phyloP scores from a whole-genome alignment of 2,113 vertebrate genomes.

The Microtus oregoni region DNA sequence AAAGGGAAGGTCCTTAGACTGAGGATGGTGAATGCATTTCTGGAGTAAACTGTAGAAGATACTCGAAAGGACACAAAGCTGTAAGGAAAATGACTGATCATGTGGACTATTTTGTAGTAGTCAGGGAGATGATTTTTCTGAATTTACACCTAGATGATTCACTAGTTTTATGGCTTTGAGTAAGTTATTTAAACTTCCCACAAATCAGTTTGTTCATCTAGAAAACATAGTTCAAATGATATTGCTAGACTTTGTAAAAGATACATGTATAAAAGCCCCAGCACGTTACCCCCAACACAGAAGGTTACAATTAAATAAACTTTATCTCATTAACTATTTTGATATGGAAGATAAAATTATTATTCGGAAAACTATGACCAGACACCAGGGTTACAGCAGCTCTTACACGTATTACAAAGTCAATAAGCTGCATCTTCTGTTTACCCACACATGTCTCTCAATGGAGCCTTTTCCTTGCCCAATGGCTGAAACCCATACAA shows the following conservation, averaged over 20 bases:
- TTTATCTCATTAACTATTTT: not conserved
- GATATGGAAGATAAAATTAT: not conserved
- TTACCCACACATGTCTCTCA: not conserved
- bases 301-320: not conserved
- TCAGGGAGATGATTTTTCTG: not conserved
- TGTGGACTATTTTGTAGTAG: not conserved
- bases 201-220: not conserved
- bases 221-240: not conserved
- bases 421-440: not conserved
- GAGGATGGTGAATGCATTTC: conserved; percentile 2
- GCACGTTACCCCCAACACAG: not conserved
- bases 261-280: not conserved
- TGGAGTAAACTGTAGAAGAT: not conserved
- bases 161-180: conserved; percentile 11
- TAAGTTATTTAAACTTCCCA: conserved; percentile 39
- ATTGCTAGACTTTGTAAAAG: not conserved
- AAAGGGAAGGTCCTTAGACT: not conserved
- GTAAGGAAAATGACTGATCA: not conserved
- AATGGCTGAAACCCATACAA: not conserved
- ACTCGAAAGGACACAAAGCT: not conserved
- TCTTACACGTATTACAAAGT: not conserved
- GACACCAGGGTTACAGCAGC: not conserved
- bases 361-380: conserved; percentile 23
- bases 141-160: not conserved
- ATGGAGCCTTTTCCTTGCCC: not conserved